phyloP scores from a whole-genome alignment of 2,797 vertebrate genomes.

The Oreochromis grahami region DNA sequence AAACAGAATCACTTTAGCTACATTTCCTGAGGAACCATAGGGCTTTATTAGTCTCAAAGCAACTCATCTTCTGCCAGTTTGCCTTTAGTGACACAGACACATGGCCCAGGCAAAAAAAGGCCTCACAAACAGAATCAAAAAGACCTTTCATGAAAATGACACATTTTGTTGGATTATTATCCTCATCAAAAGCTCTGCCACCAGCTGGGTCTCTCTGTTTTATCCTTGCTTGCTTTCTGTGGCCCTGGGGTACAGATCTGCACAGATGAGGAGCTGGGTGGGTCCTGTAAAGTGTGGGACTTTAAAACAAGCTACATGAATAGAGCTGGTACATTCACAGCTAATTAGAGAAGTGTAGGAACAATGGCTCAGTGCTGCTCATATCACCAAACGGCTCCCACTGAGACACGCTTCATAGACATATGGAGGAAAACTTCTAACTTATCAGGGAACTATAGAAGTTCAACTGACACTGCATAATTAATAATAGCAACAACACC shows the following conservation, averaged over 20 bases:
- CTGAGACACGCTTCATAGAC: neutral
- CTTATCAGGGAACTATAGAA: slow-evolving; percentile 19
- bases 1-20: neutral
- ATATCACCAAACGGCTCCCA: slow-evolving; percentile 8
- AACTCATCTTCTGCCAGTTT: slow-evolving; percentile 15
- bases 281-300: slow-evolving; percentile 36
- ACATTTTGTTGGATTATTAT: slow-evolving; percentile 52
- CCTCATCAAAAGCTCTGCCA: slow-evolving; percentile 42
- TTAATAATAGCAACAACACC: slow-evolving; percentile 16
- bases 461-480: neutral
- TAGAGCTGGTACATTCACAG: slow-evolving; percentile 1
- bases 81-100: slow-evolving; percentile 27
- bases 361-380: slow-evolving; percentile 37
- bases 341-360: slow-evolving; percentile 49
- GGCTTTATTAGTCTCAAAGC: slow-evolving; percentile 22
- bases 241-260: slow-evolving; percentile 36
- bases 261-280: slow-evolving; percentile 26
- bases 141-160: slow-evolving; percentile 41
- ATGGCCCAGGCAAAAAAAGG: neutral
- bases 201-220: slow-evolving; percentile 22
- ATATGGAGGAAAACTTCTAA: slow-evolving; percentile 13
- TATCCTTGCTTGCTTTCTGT: neutral
- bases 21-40: slow-evolving; percentile 6
- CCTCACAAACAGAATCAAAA: slow-evolving; percentile 34
- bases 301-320: slow-evolving; percentile 37